These are phyloP conservation scores for Triops cancriformis DNA, from an alignment of 1,140 invertebrate genomes.

Conservation along the genomic window DNA sequence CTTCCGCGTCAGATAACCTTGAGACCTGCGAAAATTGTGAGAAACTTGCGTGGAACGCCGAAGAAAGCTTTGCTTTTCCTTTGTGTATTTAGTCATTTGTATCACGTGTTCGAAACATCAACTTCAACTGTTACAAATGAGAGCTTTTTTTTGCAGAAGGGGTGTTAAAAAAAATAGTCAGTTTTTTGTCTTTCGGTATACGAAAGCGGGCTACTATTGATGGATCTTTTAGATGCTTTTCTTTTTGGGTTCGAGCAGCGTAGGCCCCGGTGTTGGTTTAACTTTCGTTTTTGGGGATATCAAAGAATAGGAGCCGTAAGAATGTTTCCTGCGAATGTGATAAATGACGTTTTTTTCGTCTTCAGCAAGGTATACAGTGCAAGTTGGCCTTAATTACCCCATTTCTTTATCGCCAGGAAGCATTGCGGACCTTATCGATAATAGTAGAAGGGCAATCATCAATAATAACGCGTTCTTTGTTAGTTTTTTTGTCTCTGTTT, in stretches of 20 bases:
- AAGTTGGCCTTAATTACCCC: not conserved
- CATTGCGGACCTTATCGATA: not conserved
- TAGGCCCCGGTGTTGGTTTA: not conserved
- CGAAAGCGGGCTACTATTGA: not conserved
- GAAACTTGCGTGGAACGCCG: no score
- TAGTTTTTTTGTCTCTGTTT: not conserved
- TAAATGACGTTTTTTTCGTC: not conserved
- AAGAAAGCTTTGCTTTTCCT: no score
- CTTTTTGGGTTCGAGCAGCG: not conserved
- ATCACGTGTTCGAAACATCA: not conserved
- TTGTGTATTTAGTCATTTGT: no score
- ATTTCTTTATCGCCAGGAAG: not conserved
- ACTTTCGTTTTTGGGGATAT: not conserved
- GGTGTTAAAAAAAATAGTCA: not conserved
- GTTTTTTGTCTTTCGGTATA: not conserved
- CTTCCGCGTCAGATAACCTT: no score
- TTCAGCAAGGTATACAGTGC: not conserved
- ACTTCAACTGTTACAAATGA: not conserved
- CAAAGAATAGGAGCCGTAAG: not conserved
- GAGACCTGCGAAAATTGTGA: no score
- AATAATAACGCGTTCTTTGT: not conserved
- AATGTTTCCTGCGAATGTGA: not conserved
- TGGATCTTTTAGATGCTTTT: not conserved
- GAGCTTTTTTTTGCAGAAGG: not conserved
- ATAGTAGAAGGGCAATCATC: constrained; percentile 1